Evolutionary conservation across 2,888 invertebrate genomes (phyloP).

Genomic region (Drosophila kanekoi): DNA sequence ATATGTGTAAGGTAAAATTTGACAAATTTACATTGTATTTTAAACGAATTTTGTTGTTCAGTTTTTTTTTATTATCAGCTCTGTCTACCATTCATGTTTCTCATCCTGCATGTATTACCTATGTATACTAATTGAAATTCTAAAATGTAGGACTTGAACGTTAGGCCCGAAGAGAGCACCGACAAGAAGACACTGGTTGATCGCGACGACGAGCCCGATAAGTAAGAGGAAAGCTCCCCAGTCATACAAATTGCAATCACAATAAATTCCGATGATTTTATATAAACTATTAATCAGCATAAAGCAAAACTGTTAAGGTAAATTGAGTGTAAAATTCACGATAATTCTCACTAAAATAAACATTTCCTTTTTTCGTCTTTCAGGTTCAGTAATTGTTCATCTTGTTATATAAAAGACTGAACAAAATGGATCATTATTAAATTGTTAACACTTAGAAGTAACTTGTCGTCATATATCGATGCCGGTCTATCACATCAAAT

Average conservation of each 20-base stretch:
- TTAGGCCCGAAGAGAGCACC: conserved; percentile 27
- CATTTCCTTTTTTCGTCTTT: background rate
- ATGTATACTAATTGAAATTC: conserved; percentile 49
- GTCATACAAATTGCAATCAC: conserved; percentile 7
- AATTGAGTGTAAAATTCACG: background rate
- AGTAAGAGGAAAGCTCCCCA: conserved; percentile 3
- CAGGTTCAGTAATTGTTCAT: conserved; percentile 52
- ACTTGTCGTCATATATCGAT: conserved; percentile 38
- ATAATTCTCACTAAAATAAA: background rate
- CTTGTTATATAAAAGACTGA: conserved; percentile 55
- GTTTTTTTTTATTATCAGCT: conserved; percentile 46
- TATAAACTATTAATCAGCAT: conserved; percentile 3
- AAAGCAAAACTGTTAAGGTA: conserved; percentile 36
- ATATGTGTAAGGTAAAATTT: conserved; percentile 63
- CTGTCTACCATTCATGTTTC: conserved; percentile 51
- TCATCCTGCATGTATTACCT: conserved; percentile 11
- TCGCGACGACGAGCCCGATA: conserved; percentile 12
- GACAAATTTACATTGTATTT: conserved; percentile 51
- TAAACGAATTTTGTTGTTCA: conserved; percentile 35
- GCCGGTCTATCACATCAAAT: conserved; percentile 39
- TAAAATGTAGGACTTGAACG: conserved; percentile 59
- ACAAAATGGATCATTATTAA: conserved; percentile 42
- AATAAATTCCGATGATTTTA: conserved; percentile 9
- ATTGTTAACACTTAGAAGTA: conserved; percentile 31
- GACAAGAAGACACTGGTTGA: conserved; percentile 7